Base-by-base conservation (phyloP, 2,113 vertebrate species). In the Lampris incognitus region DNA sequence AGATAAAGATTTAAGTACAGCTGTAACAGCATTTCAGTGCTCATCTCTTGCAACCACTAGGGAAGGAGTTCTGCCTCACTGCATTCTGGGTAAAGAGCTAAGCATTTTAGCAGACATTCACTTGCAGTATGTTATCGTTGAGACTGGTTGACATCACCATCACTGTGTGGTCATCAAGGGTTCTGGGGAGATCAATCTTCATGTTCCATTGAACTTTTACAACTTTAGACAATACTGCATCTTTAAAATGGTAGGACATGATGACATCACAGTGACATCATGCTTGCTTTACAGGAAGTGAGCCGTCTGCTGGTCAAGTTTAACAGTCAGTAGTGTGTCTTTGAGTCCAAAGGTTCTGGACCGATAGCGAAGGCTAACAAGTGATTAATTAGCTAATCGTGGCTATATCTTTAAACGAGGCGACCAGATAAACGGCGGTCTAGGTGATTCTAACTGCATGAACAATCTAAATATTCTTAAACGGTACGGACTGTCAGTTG, bases 231-330 rank as follows among this genome's bases (percentile, higher is more conserved):
- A 92, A 95, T 95, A 95, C 94, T 95, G 94, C 94, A 95, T 95
- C 94, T 95, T 95, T 95, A 95, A 95, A 95, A 95, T 91, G 86
- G 89, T 89, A 91, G 91, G 90, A 86, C 84, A 87, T 87, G 89
- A 89, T 90, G 88, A 87, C 87, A 78, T 87, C 57, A 72, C 76
- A 79, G 60, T 86, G 90, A 83, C 87, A 91, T 85, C 85, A 78
- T 89, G 83, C 81, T 85, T 87, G 81, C 84, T 89, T 90, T 83
- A 65, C 87, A 86, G 87, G 83, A 89, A 84, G 84, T 79, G 13
- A 82, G 82, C 85, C 46, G 82, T 76, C 52, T 85, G 69, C 48
- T 80, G 57, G 50, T 69, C 74, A 87, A 83, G 76, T 82, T 77
- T 69, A 3, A 24, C 24, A 24, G 75, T 61, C 80, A 81, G 76